Evolutionary conservation across 2,888 invertebrate genomes (phyloP), one percentile per base, ranked within the genome.

Genomic region (Dryomyza anilis): DNA sequence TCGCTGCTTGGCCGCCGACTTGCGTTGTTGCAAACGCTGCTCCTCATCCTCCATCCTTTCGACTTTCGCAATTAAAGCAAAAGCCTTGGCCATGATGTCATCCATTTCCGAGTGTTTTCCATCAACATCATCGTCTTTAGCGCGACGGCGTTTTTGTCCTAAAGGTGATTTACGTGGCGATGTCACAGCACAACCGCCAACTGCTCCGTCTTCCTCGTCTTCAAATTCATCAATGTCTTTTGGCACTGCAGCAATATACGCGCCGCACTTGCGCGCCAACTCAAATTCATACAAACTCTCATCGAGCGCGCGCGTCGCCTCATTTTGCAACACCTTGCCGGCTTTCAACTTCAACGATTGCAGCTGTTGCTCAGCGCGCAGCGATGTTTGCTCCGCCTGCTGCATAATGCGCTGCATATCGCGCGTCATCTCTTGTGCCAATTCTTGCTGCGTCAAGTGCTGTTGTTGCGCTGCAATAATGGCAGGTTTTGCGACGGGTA

Each of bases 41-140:
- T n/a, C n/a, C n/a, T n/a, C n/a, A 52, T 75, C 75, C 65, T 83
- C 79, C 33, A 63, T 36, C 1, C 63, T 56, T 45, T 76, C 74
- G 1, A 72, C 63, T 27, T 71, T 70, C 23, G 69, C 50, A 8
- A 75, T 70, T 46, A 75, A 61, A 12, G 69, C 65, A 53, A 71
- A 71, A 1, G 76, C 76, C 12, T 71, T 70, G 7, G 69, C 65
- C 67, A 76, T 72, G 21, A 71, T 63, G 6, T 46, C 60, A n/a
- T 72, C 65, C 5, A 70, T 43, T n/a, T 69, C 65, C 33, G 2
- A 59, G 33, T 2, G 19, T 14, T 48, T 19, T 2, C 30, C 58
- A 10, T 53, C 43, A n/a, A n/a, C n/a, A n/a, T n/a, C n/a, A n/a
- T n/a, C n/a, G n/a, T n/a, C n/a, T n/a, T n/a, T n/a, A 12, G 14